Evolutionary conservation across 2,113 vertebrate species (phyloP), one percentile per base, ranked within the genome.

Genomic region (Pan paniscus): DNA sequence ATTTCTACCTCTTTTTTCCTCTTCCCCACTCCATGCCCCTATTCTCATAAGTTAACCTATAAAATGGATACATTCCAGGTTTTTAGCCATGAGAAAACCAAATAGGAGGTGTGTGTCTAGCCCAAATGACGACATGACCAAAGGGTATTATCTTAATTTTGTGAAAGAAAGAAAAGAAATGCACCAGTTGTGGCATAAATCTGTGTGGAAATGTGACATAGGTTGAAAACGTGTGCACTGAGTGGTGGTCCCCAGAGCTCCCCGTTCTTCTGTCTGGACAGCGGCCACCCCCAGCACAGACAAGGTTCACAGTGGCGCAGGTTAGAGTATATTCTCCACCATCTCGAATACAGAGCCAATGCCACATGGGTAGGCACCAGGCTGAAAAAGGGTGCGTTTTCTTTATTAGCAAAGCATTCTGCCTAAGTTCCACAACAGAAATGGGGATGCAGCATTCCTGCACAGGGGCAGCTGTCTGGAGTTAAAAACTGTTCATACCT

Each of bases 131-230:
- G 89, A 79, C 12, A 92, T 40, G 32, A 83, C 20, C 57, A 87
- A 92, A 76, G 72, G 14, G 32, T 43, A 76, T 90, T 79, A 61
- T 32, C 35, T 90, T 67, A 76, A 50, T 95, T 94, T 82, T 80
- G 59, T 30, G 18, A 94, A 75, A 81, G 38, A 46, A 79, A 48
- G 32, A 72, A 40, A 16, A 50, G 88, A 38, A 91, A 50, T 70
- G 46, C 43, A 83, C 43, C 20, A 59, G 55, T 64, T 64, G 13
- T 22, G 48, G n/a, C 16, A 38, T 50, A 72, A 94, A 75, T n/a
- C 0, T 70, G 32, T 0, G 0, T 22, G 27, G 23, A 79, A 90
- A 35, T 13, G 32, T 0, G 0, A 5, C 9, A 8, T 1, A 27
- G 30, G 0, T 4, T 97, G 32, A 78, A 94, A 94, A 1, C 20